A percentile compares a stretch with the other conserved stretches of the same genome.
phyloP scores from a whole-genome alignment of 2,113 vertebrate species.

The Myotis davidii region DNA sequence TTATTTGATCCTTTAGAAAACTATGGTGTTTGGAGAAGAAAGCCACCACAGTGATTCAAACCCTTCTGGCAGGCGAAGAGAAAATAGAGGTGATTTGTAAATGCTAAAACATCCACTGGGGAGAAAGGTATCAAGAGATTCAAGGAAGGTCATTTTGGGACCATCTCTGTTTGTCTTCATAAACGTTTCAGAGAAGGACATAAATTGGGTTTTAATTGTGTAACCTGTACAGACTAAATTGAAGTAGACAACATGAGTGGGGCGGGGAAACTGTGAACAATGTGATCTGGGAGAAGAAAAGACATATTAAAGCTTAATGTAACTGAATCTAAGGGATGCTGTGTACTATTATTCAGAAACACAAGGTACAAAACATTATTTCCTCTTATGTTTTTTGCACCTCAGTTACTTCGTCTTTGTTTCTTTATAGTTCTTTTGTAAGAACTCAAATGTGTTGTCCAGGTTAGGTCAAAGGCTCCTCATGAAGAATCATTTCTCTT shows the following conservation, averaged over 20 bases:
- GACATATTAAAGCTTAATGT: conserved; percentile 45
- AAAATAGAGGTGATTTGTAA: conserved; percentile 77
- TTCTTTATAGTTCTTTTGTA: neutral
- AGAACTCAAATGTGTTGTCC: neutral
- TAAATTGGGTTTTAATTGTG: conserved; percentile 55
- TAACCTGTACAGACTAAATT: neutral
- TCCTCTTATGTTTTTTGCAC: neutral
- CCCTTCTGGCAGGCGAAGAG: conserved; percentile 35
- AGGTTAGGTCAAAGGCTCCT: neutral
- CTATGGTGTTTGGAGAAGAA: conserved; percentile 59
- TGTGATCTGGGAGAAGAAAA: neutral
- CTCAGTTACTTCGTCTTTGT: neutral
- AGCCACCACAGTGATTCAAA: conserved; percentile 68
- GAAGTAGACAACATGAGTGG: neutral
- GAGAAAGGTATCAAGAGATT: conserved; percentile 38
- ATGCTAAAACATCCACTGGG: conserved; percentile 68
- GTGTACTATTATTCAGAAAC: neutral
- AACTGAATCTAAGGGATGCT: neutral
- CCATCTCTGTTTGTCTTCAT: conserved; percentile 64
- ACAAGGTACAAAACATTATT: neutral
- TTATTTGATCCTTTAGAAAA: conserved; percentile 76
- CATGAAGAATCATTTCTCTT: neutral
- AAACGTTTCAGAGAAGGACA: conserved; percentile 46
- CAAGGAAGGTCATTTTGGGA: conserved; percentile 55
- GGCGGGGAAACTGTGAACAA: neutral